A percentile compares a stretch with the other conserved stretches of the same genome.
phyloP scores from a whole-genome alignment of 2,888 invertebrate genomes.

The Trichogramma dendrolimi region DNA sequence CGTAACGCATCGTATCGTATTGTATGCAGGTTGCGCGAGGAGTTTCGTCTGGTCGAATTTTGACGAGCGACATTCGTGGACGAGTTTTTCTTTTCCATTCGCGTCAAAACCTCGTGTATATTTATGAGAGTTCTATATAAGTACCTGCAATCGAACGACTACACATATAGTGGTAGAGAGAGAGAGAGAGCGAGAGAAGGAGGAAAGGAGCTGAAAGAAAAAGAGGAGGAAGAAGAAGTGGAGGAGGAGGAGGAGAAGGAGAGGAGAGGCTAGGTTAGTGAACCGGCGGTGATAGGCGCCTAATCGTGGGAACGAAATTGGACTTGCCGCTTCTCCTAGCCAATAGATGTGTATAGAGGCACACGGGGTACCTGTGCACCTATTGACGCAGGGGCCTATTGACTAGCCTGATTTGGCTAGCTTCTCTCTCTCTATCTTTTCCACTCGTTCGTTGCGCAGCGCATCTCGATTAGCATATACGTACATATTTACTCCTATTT shows the following conservation, averaged over 20 bases:
- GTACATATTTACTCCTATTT: neutral
- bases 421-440: slow-evolving; percentile 19
- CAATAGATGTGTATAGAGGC: neutral
- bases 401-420: slow-evolving; percentile 25
- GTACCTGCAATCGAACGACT: neutral
- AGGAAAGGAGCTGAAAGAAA: neutral
- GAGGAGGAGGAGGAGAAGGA: slow-evolving; percentile 3
- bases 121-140: slow-evolving; percentile 32
- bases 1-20: too few relatives aligned
- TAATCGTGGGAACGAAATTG: slow-evolving; percentile 38
- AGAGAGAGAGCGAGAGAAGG: neutral
- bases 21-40: slow-evolving; percentile 28
- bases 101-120: slow-evolving; percentile 40
- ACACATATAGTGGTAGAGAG: too few relatives aligned
- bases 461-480: neutral
- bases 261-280: slow-evolving; percentile 30
- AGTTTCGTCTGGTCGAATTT: slow-evolving; percentile 48
- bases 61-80: slow-evolving; percentile 43
- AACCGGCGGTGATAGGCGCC: slow-evolving; percentile 29
- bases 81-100: slow-evolving; percentile 40
- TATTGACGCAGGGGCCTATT: slow-evolving; percentile 37
- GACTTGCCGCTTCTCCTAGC: slow-evolving; percentile 18
- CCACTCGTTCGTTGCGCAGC: slow-evolving; percentile 16
- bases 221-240: slow-evolving; percentile 14
- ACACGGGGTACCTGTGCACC: slow-evolving; percentile 16